These are phyloP conservation scores for Saturnia japonica DNA, from an alignment of 2,888 invertebrate species.

Conservation along the genomic window DNA sequence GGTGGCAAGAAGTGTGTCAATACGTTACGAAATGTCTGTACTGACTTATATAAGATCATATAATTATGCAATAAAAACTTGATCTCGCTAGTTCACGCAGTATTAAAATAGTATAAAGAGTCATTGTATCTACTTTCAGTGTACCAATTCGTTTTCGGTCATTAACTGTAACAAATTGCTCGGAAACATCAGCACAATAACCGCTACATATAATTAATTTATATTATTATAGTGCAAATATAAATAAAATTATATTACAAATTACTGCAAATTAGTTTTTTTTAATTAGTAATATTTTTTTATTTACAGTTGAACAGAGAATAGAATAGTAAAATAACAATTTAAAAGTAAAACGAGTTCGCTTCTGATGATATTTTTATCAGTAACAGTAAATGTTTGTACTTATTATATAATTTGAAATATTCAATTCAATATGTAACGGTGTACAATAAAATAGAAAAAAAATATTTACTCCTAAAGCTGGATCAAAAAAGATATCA, in stretches of 20 bases:
- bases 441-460: no score
- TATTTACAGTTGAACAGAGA: background rate
- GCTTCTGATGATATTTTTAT: background rate
- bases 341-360: background rate
- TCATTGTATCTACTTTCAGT: conserved; percentile 47
- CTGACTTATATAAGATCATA: conserved; percentile 47
- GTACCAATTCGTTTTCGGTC: conserved; percentile 25
- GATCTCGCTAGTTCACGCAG: conserved; percentile 40
- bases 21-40: conserved; percentile 25
- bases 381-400: background rate
- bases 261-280: background rate
- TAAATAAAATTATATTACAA: background rate
- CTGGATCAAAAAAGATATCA: no score
- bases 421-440: no score
- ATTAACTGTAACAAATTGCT: conserved; percentile 21
- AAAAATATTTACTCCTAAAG: no score
- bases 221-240: background rate
- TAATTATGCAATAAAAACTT: conserved; percentile 54
- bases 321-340: no score
- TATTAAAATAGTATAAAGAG: conserved; percentile 33
- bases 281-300: background rate
- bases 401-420: background rate
- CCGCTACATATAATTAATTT: background rate
- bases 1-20: conserved; percentile 41
- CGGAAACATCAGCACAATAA: background rate